phyloP scores from a whole-genome alignment of 2,113 vertebrate species.

The Enhydra lutris region DNA sequence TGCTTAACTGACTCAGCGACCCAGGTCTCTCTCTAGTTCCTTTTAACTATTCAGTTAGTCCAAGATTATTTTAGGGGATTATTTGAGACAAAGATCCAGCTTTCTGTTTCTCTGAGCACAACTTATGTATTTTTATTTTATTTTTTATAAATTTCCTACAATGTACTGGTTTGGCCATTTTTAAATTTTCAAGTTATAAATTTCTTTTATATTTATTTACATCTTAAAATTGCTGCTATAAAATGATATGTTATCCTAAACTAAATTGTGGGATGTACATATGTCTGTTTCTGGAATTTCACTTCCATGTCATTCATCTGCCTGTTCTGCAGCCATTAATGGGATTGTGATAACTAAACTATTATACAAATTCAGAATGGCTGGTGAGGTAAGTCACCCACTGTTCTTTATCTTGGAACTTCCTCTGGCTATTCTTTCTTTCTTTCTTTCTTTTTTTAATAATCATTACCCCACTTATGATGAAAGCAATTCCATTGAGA shows the following conservation, averaged over 20 bases:
- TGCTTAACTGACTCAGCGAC: neutral
- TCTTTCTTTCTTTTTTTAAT: neutral
- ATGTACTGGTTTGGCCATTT: neutral
- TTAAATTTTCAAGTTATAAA: neutral
- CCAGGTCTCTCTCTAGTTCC: neutral
- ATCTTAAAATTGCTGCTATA: neutral
- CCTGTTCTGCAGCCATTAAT: neutral
- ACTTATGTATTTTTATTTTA: slow-evolving; percentile 18
- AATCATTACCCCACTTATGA: neutral
- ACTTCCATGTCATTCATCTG: neutral
- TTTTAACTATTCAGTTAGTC: neutral
- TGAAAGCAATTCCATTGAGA: neutral
- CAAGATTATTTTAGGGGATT: neutral
- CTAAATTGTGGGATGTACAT: neutral
- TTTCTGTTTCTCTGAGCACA: neutral
- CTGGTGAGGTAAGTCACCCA: neutral
- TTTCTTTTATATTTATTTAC: neutral
- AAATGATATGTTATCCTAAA: neutral
- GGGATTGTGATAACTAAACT: neutral
- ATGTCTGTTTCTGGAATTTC: neutral
- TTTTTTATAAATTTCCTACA: neutral
- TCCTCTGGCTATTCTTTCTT: neutral
- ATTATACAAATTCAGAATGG: neutral
- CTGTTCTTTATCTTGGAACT: neutral
- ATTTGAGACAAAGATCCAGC: neutral